A percentile compares a stretch with the other conserved stretches of the same genome.
phyloP scores from a whole-genome alignment of 2,888 invertebrate genomes.

The Elgonia sp. region DNA sequence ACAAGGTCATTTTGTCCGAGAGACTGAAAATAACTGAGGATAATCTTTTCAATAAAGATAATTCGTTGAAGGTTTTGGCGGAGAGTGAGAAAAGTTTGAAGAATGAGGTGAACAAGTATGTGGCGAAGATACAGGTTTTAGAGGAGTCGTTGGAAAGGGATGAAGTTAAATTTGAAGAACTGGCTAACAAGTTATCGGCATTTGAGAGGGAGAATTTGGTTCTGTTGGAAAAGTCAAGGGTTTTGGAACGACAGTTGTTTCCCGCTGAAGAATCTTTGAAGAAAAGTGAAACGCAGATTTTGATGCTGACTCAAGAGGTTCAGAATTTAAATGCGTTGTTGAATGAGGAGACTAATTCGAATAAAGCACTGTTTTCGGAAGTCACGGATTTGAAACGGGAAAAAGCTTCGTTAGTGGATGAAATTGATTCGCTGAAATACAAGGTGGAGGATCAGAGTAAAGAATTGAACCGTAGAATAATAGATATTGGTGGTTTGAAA shows the following conservation, averaged over 20 bases:
- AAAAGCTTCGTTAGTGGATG: too few relatives aligned
- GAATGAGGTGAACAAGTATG: conserved; percentile 60
- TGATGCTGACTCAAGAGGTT: conserved; percentile 40
- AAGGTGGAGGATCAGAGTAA: too few relatives aligned
- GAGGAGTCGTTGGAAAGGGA: conserved; percentile 66
- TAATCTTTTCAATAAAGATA: conserved; percentile 59
- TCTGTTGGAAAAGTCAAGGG: conserved; percentile 48
- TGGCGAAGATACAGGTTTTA: conserved; percentile 56
- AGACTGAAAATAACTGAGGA: conserved; percentile 64
- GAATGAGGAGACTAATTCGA: too few relatives aligned
- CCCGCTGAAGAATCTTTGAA: conserved; percentile 52
- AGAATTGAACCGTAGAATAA: background rate
- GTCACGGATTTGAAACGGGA: too few relatives aligned
- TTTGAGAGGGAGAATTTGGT: conserved; percentile 57
- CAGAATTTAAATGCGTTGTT: background rate
- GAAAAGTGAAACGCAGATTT: conserved; percentile 37
- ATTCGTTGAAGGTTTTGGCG: conserved; percentile 18
- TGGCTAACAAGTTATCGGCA: conserved; percentile 31
- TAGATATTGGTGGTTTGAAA: too few relatives aligned
- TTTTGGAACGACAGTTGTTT: conserved; percentile 45
- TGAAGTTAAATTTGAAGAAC: conserved; percentile 48
- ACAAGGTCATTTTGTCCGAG: conserved; percentile 65
- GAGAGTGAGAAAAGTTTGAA: conserved; percentile 61
- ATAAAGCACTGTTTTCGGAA: too few relatives aligned
- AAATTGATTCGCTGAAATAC: too few relatives aligned